phyloP scores from a whole-genome alignment of 2,888 invertebrate species.

The Hipparchia semele region DNA sequence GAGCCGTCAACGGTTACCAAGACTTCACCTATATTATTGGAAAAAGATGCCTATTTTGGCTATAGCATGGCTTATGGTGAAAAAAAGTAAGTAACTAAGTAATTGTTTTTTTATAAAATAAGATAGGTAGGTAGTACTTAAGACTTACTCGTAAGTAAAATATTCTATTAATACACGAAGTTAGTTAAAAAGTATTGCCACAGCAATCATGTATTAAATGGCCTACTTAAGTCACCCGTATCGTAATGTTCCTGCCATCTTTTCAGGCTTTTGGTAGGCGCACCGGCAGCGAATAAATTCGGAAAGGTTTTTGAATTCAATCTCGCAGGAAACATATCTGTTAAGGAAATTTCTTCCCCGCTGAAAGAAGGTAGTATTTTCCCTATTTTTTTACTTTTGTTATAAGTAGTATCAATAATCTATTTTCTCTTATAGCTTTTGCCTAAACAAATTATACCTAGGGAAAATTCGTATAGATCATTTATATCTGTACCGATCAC shows the following conservation, averaged over 20 bases:
- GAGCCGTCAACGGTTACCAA: slow-evolving; percentile 2
- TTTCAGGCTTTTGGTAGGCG: slow-evolving; percentile 5
- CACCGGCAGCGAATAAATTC: not conserved
- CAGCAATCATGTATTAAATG: too few relatives aligned
- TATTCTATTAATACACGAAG: too few relatives aligned
- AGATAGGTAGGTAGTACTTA: not conserved
- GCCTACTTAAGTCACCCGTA: too few relatives aligned
- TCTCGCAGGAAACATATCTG: not conserved
- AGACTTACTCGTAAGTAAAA: too few relatives aligned
- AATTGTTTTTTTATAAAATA: not conserved
- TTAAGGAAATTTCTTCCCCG: not conserved
- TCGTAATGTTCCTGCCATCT: too few relatives aligned
- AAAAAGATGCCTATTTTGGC: slow-evolving; percentile 1
- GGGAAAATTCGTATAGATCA: too few relatives aligned
- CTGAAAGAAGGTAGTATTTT: not conserved
- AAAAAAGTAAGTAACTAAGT: slow-evolving; percentile 10
- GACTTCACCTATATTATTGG: not conserved
- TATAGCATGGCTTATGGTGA: slow-evolving; percentile 1
- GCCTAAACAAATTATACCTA: too few relatives aligned
- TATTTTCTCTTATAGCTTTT: too few relatives aligned
- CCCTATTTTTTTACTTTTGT: not conserved
- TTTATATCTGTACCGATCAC: too few relatives aligned
- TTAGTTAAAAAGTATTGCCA: too few relatives aligned
- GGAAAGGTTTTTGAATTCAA: slow-evolving; percentile 3
- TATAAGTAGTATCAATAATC: not conserved